phyloP scores from a whole-genome alignment of 2,888 invertebrate genomes.

The Malthinus seriepunctatus region DNA sequence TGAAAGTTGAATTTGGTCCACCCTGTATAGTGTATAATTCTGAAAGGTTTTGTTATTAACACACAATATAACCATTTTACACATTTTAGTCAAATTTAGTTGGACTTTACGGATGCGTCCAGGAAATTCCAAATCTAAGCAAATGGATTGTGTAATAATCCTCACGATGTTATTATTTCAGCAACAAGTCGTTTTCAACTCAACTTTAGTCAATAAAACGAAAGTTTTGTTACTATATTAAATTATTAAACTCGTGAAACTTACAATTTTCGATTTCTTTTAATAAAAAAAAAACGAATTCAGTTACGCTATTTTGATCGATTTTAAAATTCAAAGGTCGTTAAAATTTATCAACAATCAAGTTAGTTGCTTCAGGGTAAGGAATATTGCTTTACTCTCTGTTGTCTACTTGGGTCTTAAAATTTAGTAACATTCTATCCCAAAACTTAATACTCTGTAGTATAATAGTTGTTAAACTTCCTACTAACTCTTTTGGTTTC shows the following conservation, averaged over 20 bases:
- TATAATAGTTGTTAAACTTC: slow-evolving; percentile 32
- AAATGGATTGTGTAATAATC: slow-evolving; percentile 40
- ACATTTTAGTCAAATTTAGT: slow-evolving; percentile 39
- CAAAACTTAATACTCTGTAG: slow-evolving; percentile 28
- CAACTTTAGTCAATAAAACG: not conserved
- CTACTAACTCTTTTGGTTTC: slow-evolving; percentile 28
- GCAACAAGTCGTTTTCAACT: slow-evolving; percentile 35
- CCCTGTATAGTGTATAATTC: too few relatives aligned
- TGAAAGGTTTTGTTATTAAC: too few relatives aligned
- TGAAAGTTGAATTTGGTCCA: too few relatives aligned
- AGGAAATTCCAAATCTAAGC: slow-evolving; percentile 40
- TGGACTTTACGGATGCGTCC: slow-evolving; percentile 37
- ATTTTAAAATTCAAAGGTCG: too few relatives aligned
- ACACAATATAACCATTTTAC: slow-evolving; percentile 30
- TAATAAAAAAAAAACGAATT: too few relatives aligned
- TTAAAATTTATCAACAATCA: too few relatives aligned
- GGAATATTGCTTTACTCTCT: too few relatives aligned
- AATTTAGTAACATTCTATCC: slow-evolving; percentile 38
- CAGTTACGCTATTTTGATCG: too few relatives aligned
- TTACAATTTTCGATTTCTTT: too few relatives aligned
- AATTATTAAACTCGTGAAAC: too few relatives aligned
- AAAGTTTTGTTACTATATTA: too few relatives aligned
- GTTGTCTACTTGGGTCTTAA: slow-evolving; percentile 24
- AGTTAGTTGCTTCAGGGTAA: too few relatives aligned
- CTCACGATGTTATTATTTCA: slow-evolving; percentile 23